phyloP scores from a whole-genome alignment of 2,113 vertebrate species.

The Gadus macrocephalus region DNA sequence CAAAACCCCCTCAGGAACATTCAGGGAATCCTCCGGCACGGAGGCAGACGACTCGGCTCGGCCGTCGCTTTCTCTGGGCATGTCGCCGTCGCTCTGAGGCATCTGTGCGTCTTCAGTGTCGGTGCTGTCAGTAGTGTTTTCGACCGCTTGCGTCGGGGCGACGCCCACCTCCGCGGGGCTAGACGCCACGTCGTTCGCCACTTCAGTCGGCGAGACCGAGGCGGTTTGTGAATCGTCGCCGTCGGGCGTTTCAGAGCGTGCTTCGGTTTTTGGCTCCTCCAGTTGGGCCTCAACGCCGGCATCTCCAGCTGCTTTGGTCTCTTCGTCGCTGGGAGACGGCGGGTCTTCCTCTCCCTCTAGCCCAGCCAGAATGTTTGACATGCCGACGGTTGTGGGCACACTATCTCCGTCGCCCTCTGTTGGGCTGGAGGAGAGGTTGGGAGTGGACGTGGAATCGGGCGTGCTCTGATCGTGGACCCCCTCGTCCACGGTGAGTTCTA shows the following conservation, averaged over 20 bases:
- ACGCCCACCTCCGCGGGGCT: too few relatives aligned
- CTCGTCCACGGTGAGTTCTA: constrained; percentile 59
- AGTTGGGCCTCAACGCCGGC: background rate
- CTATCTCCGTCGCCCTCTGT: constrained; percentile 30
- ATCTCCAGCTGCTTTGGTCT: constrained; percentile 23
- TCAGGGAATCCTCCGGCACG: constrained; percentile 34
- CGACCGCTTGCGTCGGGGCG: constrained; percentile 6
- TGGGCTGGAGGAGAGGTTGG: constrained; percentile 30
- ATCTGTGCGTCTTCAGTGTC: constrained; percentile 3
- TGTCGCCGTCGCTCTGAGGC: constrained; percentile 19
- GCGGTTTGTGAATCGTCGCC: too few relatives aligned
- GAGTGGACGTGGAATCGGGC: constrained; percentile 25
- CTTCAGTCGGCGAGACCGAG: background rate
- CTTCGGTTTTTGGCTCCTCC: background rate
- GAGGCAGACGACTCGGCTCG: constrained; percentile 18
- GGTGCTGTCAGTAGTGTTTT: background rate
- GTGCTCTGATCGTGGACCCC: constrained; percentile 21
- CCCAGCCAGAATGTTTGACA: constrained; percentile 65
- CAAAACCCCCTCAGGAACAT: constrained; percentile 27
- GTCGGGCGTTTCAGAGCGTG: too few relatives aligned
- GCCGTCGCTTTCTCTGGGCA: constrained; percentile 9
- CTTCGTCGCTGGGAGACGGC: constrained; percentile 22
- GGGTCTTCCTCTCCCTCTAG: constrained; percentile 51
- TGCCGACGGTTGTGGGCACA: constrained; percentile 39
- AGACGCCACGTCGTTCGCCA: background rate